Evolutionary conservation across 1,140 invertebrate genomes (phyloP), one percentile per base, ranked within the genome.

Genomic region (Drosophila asahinai): DNA sequence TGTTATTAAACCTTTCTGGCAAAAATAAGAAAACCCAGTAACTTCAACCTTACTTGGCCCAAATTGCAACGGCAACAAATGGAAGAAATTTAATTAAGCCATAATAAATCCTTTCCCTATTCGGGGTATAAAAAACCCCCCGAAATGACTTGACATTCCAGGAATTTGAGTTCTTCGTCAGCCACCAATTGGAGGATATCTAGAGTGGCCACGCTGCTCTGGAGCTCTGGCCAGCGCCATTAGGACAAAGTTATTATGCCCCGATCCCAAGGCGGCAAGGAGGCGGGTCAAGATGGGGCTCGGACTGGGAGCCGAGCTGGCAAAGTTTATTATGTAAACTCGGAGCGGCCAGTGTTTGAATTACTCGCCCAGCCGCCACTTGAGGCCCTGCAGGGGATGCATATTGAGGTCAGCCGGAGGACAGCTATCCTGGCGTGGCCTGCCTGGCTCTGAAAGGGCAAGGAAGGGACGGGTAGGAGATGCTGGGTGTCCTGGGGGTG

Each of bases 321-420:
- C 61, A 64, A 87, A 87, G 83, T 87, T 89, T 83, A 76, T 87
- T 80, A 74, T 89, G 84, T 83, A 86, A 86, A 86, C 83, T 87
- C 64, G 57, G 76, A 87, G 81, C 64, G 76, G 77, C 64, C 83
- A 83, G 84, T 89, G 83, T 87, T 86, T 87, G 83, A 87, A 89
- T 83, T 89, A 89, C 83, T 87, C 72, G 61, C 80, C 67, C 68
- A 75, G 79, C 64, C 75, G 83, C 63, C 81, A 89, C 83, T 87
- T 77, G 81, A 89, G 81, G 75, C 66, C 62, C 78, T 75, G 77
- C 78, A 55, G 62, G 78, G 67, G 84, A 75, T 87, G 83, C 84
- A 87, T 89, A 87, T 87, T 87, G 84, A 81, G 83, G 83, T 87
- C 83, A 87, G 84, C 61, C 63, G 45, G 48, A 80, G 72, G 55